Evolutionary conservation across 1,140 invertebrate species (phyloP).

Genomic region (Maconellicoccus hirsutus): DNA sequence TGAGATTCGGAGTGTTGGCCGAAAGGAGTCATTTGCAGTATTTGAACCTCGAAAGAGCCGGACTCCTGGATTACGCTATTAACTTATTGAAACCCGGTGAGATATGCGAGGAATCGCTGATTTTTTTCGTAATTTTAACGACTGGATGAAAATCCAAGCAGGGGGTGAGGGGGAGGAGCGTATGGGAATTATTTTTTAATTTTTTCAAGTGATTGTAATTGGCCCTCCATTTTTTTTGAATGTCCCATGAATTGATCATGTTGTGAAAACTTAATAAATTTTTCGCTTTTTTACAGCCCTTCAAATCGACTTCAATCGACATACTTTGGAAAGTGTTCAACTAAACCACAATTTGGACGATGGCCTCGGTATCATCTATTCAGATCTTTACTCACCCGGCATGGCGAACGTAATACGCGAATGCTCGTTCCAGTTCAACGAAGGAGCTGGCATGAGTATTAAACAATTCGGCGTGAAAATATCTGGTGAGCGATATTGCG

Average conservation of each 20-base stretch:
- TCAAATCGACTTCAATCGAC: constrained; percentile 91
- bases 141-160: too few species aligned
- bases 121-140: neutral
- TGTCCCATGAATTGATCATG: too few species aligned
- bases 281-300: constrained; percentile 46
- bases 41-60: constrained; percentile 80
- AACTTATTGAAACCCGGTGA: constrained; percentile 70
- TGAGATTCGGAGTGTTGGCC: constrained; percentile 76
- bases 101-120: too few species aligned
- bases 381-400: constrained; percentile 75
- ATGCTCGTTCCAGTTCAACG: constrained; percentile 76
- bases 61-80: constrained; percentile 84
- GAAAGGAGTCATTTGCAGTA: constrained; percentile 77
- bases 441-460: constrained; percentile 75
- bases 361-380: constrained; percentile 77
- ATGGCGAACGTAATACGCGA: constrained; percentile 74
- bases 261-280: too few species aligned
- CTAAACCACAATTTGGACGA: constrained; percentile 73
- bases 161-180: too few species aligned
- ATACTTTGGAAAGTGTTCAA: constrained; percentile 73
- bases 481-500: constrained; percentile 38
- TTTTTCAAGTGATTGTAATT: too few species aligned
- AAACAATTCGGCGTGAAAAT: constrained; percentile 76
- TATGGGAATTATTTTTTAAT: too few species aligned
- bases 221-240: too few species aligned